These are phyloP conservation scores for Alcis repandata DNA, from an alignment of 2,888 invertebrate genomes.

Conservation along the genomic window DNA sequence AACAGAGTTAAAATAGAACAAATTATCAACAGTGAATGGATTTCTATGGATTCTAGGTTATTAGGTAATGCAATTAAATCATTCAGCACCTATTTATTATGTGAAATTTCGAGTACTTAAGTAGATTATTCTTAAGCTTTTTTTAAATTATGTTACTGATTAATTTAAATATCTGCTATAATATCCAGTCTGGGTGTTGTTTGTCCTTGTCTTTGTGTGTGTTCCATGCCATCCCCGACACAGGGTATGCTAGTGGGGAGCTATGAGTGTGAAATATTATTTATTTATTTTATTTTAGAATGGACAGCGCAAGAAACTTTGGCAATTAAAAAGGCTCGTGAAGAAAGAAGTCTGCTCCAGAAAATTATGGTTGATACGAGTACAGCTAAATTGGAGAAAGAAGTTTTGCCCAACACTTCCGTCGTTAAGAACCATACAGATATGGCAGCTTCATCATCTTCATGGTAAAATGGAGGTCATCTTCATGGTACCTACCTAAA, in stretches of 20 bases:
- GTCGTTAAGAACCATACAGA: slow-evolving; percentile 60
- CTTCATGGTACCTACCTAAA: slow-evolving; percentile 2
- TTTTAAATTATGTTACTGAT: no score
- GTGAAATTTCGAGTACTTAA: neutral
- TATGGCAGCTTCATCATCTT: slow-evolving; percentile 57
- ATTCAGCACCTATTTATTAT: neutral
- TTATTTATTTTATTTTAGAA: slow-evolving; percentile 63
- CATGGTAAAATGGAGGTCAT: slow-evolving; percentile 54
- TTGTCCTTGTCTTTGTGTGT: no score
- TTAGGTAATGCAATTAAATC: slow-evolving; percentile 61
- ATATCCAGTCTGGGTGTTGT: no score
- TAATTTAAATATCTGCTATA: no score
- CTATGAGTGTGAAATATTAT: no score
- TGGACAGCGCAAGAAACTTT: slow-evolving; percentile 76
- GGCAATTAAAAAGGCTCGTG: slow-evolving; percentile 75
- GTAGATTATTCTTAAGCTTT: no score
- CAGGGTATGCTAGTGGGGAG: no score
- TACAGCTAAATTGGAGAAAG: slow-evolving; percentile 49
- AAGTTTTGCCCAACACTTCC: slow-evolving; percentile 59
- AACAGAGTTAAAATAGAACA: slow-evolving; percentile 87
- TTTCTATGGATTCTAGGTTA: slow-evolving; percentile 88
- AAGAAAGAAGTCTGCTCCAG: slow-evolving; percentile 63
- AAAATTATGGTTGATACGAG: slow-evolving; percentile 57
- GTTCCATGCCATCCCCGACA: no score
- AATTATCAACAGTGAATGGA: slow-evolving; percentile 87